Evolutionary conservation across 2,797 vertebrate species (phyloP).

Genomic region (Garrulus glandarius): DNA sequence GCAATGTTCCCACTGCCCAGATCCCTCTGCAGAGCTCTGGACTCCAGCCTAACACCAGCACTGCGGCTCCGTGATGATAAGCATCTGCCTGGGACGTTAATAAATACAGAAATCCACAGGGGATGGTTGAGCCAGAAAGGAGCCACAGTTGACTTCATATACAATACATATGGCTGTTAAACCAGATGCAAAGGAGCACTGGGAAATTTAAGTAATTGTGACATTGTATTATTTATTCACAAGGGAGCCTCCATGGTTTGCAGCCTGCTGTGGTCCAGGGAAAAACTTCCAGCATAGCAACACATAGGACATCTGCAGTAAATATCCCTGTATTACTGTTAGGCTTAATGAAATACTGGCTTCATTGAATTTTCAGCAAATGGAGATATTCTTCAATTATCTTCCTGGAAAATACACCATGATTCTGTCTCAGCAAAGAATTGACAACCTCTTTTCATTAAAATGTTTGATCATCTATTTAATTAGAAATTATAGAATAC

Average conservation of each 20-base stretch:
- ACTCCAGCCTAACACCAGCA: accelerated
- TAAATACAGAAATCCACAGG: not conserved
- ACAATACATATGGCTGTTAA: not conserved
- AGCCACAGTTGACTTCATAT: not conserved
- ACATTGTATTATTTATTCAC: not conserved
- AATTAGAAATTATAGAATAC: not conserved
- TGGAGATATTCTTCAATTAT: not conserved
- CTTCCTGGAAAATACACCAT: not conserved
- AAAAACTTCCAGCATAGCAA: not conserved
- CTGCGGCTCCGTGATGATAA: not conserved
- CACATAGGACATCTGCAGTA: not conserved
- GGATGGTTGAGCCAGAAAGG: not conserved
- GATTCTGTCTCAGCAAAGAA: not conserved
- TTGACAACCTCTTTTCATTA: not conserved
- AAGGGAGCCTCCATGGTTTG: not conserved
- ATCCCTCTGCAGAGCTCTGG: not conserved
- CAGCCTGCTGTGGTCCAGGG: not conserved
- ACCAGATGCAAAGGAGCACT: not conserved
- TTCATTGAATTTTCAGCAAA: not conserved
- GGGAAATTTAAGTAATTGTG: not conserved
- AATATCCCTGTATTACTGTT: not conserved
- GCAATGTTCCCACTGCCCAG: not conserved
- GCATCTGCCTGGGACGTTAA: not conserved
- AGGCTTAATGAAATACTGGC: not conserved
- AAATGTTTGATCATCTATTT: not conserved